These are phyloP conservation scores for Oenanthe melanoleuca DNA, from an alignment of 2,113 vertebrate species.

Conservation along the genomic window DNA sequence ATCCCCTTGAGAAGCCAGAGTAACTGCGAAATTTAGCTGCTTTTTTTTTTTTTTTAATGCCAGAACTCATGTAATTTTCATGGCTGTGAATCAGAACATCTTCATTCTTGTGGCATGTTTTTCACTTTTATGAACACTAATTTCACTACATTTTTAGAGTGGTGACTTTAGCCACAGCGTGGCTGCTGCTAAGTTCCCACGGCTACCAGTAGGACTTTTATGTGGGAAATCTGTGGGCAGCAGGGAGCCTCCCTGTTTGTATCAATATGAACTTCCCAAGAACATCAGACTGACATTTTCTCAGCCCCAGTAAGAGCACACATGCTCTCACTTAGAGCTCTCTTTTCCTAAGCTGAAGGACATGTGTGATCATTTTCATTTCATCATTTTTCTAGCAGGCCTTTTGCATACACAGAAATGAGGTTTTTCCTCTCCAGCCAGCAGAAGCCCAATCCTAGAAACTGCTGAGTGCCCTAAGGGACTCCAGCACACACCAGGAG, in stretches of 20 bases:
- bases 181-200: constrained; percentile 65
- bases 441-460: background rate
- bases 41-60: background rate
- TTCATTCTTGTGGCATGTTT: constrained; percentile 63
- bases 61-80: constrained; percentile 41
- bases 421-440: background rate
- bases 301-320: constrained; percentile 46
- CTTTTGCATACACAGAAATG: background rate
- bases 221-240: constrained; percentile 73
- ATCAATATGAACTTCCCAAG: constrained; percentile 70
- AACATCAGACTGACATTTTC: constrained; percentile 61
- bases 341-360: constrained; percentile 29
- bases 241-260: constrained; percentile 70
- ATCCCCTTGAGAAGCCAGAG: background rate
- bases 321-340: constrained; percentile 67
- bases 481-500: background rate
- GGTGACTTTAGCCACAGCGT: constrained; percentile 62
- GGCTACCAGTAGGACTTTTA: constrained; percentile 71
- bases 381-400: background rate
- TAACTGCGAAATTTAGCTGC: background rate
- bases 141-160: constrained; percentile 59
- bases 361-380: constrained; percentile 58
- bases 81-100: constrained; percentile 55
- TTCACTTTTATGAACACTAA: constrained; percentile 65
- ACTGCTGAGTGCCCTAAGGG: background rate